Conservation (phyloP, 2,888 invertebrate species). For the Aelia acuminata region DNA sequence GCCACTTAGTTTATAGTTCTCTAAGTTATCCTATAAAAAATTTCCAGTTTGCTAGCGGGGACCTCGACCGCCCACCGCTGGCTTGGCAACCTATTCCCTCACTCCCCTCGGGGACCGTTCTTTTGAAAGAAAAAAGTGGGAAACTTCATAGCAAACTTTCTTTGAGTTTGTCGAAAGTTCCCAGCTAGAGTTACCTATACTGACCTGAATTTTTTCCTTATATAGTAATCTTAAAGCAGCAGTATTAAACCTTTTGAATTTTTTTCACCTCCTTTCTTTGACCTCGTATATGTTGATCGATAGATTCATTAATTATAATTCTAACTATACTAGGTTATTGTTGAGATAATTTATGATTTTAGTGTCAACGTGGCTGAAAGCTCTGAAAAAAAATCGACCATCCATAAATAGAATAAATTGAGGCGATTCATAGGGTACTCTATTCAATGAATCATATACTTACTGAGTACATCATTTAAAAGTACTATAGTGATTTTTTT, state of each 20-base stretch:
- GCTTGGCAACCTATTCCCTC: conserved; percentile 28
- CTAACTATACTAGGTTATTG: background rate
- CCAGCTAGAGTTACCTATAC: conserved; percentile 1
- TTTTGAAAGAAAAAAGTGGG: conserved; percentile 17
- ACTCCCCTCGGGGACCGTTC: background rate
- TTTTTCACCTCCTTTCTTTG: background rate
- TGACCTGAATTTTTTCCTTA: conserved; percentile 36
- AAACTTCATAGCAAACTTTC: conserved; percentile 43
- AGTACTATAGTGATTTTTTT: too few relatives aligned
- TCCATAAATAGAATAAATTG: background rate
- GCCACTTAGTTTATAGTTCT: conserved; percentile 48
- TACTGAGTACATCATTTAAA: too few relatives aligned
- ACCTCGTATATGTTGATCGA: background rate
- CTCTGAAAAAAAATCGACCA: background rate
- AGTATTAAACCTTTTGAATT: conserved; percentile 21
- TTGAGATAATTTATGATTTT: background rate
- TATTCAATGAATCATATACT: too few relatives aligned
- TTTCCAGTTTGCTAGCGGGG: background rate
- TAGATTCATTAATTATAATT: background rate
- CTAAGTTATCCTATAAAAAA: conserved; percentile 44
- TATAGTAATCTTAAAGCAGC: background rate
- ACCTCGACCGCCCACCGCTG: conserved; percentile 12
- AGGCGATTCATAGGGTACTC: background rate
- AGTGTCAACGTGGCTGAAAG: background rate
- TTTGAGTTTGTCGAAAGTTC: conserved; percentile 39